phyloP scores from a whole-genome alignment of 2,113 vertebrate species.

The Arvicanthis niloticus region DNA sequence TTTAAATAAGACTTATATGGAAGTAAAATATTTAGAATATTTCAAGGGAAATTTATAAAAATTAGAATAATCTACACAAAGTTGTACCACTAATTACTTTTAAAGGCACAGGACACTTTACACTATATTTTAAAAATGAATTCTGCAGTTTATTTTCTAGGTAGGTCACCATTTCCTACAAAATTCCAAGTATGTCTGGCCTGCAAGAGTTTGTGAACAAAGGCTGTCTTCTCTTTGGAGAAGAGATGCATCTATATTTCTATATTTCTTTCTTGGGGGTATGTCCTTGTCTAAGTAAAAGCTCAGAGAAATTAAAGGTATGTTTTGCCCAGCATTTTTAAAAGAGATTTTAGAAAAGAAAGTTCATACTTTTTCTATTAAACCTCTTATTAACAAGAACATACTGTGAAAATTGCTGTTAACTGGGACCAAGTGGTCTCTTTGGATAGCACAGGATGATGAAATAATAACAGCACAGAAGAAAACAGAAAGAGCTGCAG shows the following conservation, averaged over 20 bases:
- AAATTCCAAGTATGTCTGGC: neutral
- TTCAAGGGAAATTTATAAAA: neutral
- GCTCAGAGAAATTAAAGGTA: neutral
- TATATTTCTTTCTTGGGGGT: neutral
- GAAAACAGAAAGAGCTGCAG: neutral
- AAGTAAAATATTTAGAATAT: neutral
- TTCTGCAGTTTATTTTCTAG: neutral
- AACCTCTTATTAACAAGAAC: neutral
- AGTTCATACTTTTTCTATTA: neutral
- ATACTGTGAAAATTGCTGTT: neutral
- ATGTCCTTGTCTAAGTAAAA: neutral
- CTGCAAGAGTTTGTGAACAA: neutral
- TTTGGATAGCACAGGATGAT: neutral
- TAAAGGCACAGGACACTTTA: neutral
- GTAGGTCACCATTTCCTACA: neutral
- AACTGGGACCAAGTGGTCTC: neutral
- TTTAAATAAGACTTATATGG: neutral
- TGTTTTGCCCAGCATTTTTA: neutral
- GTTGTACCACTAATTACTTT: neutral
- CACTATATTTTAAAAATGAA: neutral
- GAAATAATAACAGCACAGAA: neutral
- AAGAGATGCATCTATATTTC: neutral
- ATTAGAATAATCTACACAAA: neutral
- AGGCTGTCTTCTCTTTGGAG: neutral
- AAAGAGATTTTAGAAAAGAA: neutral